A percentile compares a stretch with the other conserved stretches of the same genome.
Conservation (phyloP, 2,113 vertebrate genomes). For the Pseudorhombus dupliciocellatus region DNA sequence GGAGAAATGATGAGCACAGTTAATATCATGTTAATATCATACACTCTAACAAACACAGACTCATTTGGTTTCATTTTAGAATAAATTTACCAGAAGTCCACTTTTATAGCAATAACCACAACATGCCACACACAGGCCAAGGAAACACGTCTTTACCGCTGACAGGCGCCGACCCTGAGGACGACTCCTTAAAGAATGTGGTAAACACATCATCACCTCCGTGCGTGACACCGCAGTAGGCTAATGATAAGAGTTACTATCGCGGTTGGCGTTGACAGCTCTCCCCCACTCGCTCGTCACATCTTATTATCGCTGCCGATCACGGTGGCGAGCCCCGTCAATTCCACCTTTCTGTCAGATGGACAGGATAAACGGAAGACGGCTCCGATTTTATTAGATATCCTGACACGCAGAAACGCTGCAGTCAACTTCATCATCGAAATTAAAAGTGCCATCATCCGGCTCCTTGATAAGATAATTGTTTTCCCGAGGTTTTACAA, state of each 20-base stretch:
- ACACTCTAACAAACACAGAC: neutral
- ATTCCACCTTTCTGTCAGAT: slow-evolving; percentile 22
- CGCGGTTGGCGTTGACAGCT: slow-evolving; percentile 23
- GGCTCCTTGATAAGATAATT: slow-evolving; percentile 5
- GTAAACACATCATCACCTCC: slow-evolving; percentile 34
- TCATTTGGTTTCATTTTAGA: neutral
- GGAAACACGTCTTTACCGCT: neutral
- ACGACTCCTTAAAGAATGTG: slow-evolving; percentile 4
- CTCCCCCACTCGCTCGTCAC: slow-evolving; percentile 26
- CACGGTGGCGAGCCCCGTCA: neutral
- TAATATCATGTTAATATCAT: neutral
- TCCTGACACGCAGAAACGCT: slow-evolving; percentile 4
- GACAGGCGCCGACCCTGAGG: slow-evolving; percentile 9
- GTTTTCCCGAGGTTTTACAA: slow-evolving; percentile 11
- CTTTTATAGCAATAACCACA: slow-evolving; percentile 4
- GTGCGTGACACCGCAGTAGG: slow-evolving; percentile 5
- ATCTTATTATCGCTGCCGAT: slow-evolving; percentile 46
- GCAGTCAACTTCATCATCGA: slow-evolving; percentile 21
- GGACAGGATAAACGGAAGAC: slow-evolving; percentile 6
- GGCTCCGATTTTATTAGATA: slow-evolving; percentile 20
- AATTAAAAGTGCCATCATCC: slow-evolving; percentile 21
- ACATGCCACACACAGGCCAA: neutral
- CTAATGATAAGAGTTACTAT: slow-evolving; percentile 45
- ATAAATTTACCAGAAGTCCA: neutral
- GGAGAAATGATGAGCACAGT: neutral